A percentile compares a stretch with the other conserved stretches of the same genome.
These are phyloP conservation scores for Volucella inflata DNA, from an alignment of 2,888 invertebrate species.

Conservation along the genomic window DNA sequence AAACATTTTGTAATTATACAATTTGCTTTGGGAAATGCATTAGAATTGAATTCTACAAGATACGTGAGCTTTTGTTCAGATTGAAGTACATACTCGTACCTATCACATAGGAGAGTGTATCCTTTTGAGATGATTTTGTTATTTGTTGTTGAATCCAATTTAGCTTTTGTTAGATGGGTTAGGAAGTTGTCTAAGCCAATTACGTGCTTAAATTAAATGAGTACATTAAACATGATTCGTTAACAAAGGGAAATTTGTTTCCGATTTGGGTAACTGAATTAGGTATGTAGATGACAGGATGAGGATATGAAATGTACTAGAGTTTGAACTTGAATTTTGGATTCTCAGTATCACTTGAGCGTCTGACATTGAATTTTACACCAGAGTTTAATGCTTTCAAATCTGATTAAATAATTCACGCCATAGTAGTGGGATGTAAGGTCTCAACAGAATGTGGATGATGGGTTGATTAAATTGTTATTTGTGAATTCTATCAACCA, in stretches of 20 bases:
- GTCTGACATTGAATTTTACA: conserved; percentile 25
- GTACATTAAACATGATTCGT: conserved; percentile 16
- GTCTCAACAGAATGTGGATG: background rate
- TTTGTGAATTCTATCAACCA: background rate
- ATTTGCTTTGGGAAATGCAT: conserved; percentile 62
- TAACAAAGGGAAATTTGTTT: conserved; percentile 7
- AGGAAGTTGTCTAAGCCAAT: conserved; percentile 42
- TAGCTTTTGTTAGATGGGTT: conserved; percentile 51
- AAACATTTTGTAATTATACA: conserved; percentile 68
- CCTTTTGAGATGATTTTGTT: conserved; percentile 10
- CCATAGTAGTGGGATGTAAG: background rate
- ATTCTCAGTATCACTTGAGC: conserved; percentile 2
- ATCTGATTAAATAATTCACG: conserved; percentile 8
- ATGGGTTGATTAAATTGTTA: background rate
- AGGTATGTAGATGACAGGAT: background rate
- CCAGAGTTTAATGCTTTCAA: conserved; percentile 1
- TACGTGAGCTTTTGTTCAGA: background rate
- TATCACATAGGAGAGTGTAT: background rate
- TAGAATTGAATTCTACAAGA: conserved; percentile 36
- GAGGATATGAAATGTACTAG: background rate
- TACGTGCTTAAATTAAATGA: conserved; percentile 16
- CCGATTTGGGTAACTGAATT: background rate
- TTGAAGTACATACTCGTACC: background rate
- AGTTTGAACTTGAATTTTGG: background rate
- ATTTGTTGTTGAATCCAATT: conserved; percentile 17